Base-by-base conservation (phyloP, 2,113 vertebrate species). In the Burhinus oedicnemus region DNA sequence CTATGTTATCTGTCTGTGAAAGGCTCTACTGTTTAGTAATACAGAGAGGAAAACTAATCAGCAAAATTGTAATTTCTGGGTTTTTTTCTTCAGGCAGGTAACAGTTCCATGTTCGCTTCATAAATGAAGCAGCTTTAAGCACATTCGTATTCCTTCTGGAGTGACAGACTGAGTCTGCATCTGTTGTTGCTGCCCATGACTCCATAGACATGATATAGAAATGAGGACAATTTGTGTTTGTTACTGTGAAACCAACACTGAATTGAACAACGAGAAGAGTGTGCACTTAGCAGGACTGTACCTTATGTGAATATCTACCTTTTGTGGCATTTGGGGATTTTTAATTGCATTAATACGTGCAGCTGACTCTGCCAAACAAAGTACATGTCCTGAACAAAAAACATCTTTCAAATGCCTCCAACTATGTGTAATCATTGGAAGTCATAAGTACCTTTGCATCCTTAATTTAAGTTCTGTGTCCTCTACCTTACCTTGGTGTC, bases 101-200 rank as follows among this genome's bases (percentile, higher is more conserved):
- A 98, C 98, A 98, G 98, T 98, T 96, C 97, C 96, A 98, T 98
- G 98, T 98, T 98, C 85, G 98, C 98, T 98, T 98, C 98, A 98
- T 98, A 98, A 98, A 98, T 98, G 98, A 98, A 98, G 98, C 97
- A 97, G 97, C 97, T 97, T 98, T 98, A 98, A 98, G 97, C 97
- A 97, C 97, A 98, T 98, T 98, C 79, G 34, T 98, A 98, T 98
- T 98, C 98, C 98, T 98, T 98, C 98, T 98, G 98, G 97, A 98
- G 98, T 97, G 98, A 98, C 98, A 98, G 98, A 98, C 98, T 95
- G 93, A 98, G 96, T 98, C 98, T 98, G 97, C 98, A 97, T 97
- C 97, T 98, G 97, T 98, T 97, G 97, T 98, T 98, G 97, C 97
- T 98, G 96, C 98, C 97, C 95, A 88, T 97, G 95, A 98, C 98